Evolutionary conservation across 2,888 invertebrate genomes (phyloP).

Genomic region (Tetheella fluctuosa): DNA sequence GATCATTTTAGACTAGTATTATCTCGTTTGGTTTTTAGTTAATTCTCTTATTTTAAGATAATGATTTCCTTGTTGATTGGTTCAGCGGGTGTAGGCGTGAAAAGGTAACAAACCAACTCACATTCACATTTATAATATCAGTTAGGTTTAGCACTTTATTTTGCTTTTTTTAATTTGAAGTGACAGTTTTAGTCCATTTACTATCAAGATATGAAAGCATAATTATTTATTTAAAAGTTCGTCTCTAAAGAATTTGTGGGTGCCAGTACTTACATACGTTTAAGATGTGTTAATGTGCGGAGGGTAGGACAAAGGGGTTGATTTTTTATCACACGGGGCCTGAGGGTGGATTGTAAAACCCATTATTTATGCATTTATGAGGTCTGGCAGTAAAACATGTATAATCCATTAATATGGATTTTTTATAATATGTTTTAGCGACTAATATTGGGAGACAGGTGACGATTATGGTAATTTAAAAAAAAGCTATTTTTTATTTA

Average conservation of each 20-base stretch:
- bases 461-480: not conserved
- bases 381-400: slow-evolving; percentile 54
- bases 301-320: slow-evolving; percentile 58
- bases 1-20: not conserved
- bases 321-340: slow-evolving; percentile 37
- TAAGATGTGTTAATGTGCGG: slow-evolving; percentile 64
- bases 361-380: slow-evolving; percentile 66
- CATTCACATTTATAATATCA: too few relatives aligned
- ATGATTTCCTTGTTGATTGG: too few relatives aligned
- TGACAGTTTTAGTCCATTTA: too few relatives aligned
- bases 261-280: slow-evolving; percentile 31
- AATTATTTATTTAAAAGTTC: not conserved
- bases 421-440: slow-evolving; percentile 35
- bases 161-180: too few relatives aligned
- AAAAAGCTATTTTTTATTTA: not conserved
- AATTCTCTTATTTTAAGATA: not conserved
- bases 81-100: too few relatives aligned
- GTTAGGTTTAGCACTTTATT: too few relatives aligned
- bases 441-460: slow-evolving; percentile 43
- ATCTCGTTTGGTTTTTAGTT: not conserved
- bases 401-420: slow-evolving; percentile 50
- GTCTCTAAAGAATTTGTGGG: slow-evolving; percentile 23
- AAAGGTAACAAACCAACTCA: too few relatives aligned
- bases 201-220: too few relatives aligned
- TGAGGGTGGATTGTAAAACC: slow-evolving; percentile 35